These are phyloP conservation scores for Pheosia tremula DNA, from an alignment of 2,888 invertebrate genomes.

Conservation along the genomic window DNA sequence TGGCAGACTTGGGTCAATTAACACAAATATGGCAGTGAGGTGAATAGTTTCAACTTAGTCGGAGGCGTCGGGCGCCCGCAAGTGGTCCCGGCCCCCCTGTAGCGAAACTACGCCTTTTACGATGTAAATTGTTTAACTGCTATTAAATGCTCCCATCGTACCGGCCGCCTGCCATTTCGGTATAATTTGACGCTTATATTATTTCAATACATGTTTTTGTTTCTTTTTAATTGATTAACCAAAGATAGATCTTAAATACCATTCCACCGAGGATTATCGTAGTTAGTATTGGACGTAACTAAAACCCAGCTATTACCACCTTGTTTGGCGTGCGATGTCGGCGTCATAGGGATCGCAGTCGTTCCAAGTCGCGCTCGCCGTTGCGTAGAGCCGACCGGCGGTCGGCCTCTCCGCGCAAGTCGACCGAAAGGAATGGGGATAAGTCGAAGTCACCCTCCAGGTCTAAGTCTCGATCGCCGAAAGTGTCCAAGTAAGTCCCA, in stretches of 20 bases:
- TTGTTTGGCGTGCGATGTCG: slow-evolving; percentile 41
- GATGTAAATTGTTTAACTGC: too few relatives aligned
- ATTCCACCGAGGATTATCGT: neutral
- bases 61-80: too few relatives aligned
- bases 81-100: too few relatives aligned
- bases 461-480: slow-evolving; percentile 81
- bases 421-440: slow-evolving; percentile 55
- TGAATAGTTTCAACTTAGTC: too few relatives aligned
- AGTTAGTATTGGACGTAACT: slow-evolving; percentile 32
- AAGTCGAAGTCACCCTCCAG: slow-evolving; percentile 58
- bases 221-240: too few relatives aligned
- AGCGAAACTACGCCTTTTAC: too few relatives aligned
- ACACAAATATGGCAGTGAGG: too few relatives aligned
- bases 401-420: slow-evolving; percentile 41
- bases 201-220: too few relatives aligned
- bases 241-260: neutral
- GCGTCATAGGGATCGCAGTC: slow-evolving; percentile 71
- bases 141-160: too few relatives aligned
- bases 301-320: slow-evolving; percentile 38
- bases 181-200: too few relatives aligned
- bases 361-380: slow-evolving; percentile 63
- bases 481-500: slow-evolving; percentile 65
- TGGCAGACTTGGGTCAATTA: too few relatives aligned
- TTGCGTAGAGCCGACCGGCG: slow-evolving; percentile 57
- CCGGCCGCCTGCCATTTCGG: too few relatives aligned